Percentiles rank a stretch among this genome's conserved stretches.
Evolutionary conservation across 1,140 invertebrate species (phyloP).

Genomic region (Sweltsa coloradensis): DNA sequence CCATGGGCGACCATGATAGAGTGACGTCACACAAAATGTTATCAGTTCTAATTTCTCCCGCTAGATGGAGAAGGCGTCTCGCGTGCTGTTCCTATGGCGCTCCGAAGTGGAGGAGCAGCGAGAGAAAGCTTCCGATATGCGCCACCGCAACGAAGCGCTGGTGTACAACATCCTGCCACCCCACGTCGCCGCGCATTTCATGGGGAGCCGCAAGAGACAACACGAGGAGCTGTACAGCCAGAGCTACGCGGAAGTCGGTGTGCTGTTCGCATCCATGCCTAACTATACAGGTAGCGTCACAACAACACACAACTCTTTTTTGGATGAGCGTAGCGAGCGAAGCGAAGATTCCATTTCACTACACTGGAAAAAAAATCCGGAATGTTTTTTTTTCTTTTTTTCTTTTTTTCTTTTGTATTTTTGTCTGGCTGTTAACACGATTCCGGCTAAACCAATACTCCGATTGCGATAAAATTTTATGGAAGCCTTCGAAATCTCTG

Average conservation of each 20-base stretch:
- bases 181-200: slow-evolving; percentile 83
- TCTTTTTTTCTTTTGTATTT: too few species aligned
- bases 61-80: slow-evolving; percentile 66
- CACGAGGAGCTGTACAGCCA: slow-evolving; percentile 87
- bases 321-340: not conserved
- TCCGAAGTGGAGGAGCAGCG: slow-evolving; percentile 64
- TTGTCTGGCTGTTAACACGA: too few species aligned
- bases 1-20: too few species aligned
- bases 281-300: slow-evolving; percentile 67
- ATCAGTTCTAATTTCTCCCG: too few species aligned
- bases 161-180: slow-evolving; percentile 79
- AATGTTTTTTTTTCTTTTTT: slow-evolving; percentile 1
- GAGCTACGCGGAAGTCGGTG: slow-evolving; percentile 83
- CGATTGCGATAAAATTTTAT: too few species aligned
- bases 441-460: too few species aligned
- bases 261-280: slow-evolving; percentile 90
- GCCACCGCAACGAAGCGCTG: slow-evolving; percentile 76
- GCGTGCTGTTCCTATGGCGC: slow-evolving; percentile 63
- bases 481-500: too few species aligned
- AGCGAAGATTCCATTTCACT: too few species aligned
- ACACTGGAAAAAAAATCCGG: too few species aligned
- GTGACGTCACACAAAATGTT: too few species aligned
- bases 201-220: slow-evolving; percentile 63
- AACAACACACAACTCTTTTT: slow-evolving; percentile 9
- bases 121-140: slow-evolving; percentile 73